Base-by-base conservation (phyloP, 2,888 invertebrate species). In the Conistra vaccinii region DNA sequence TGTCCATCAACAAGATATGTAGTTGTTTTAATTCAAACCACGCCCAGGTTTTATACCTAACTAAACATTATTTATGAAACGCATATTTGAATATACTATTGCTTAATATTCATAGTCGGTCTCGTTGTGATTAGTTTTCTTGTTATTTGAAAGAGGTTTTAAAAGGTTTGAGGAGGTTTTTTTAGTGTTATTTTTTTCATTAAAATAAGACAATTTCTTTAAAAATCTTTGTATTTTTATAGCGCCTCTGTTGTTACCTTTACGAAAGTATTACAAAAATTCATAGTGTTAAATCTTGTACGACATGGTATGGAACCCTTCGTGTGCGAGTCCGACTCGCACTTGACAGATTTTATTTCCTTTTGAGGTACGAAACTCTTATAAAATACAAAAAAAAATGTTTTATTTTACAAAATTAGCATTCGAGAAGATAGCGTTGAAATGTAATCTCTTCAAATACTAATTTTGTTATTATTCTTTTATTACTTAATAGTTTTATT, bases 71-170 rank as follows among this genome's bases (percentile, higher is more conserved):
- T 81, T 77, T 73, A 77, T 77, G 14, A 9, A 29, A 53, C 53
- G 63, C 63, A 61, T 69, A 66, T 73, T 77, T 71, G 42, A 73
- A 60, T 84, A 57, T 51, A 67, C 48, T 35, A 68, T 76, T 80
- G 62, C 35, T n/a, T 76, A 84, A 71, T 65, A 65, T 62, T 69
- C 14, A 35, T 57, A 53, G 48, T 14, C n/a, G 14, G 17, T 48
- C 51, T 51, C 3, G 10, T 2, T 57, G 53, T 65, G 60, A 70
- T 73, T 76, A 2, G 65, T 32, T 65, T 60, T 58, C n/a, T 58
- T 42, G 10, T n/a, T 42, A 58, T 69, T 78, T 51, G 5, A 69
- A 68, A 26, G 20, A 58, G 23, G 58, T 32, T 12, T 60, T n/a
- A n/a, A n/a, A n/a, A n/a, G n/a, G n/a, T n/a, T n/a, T n/a, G n/a